phyloP scores from a whole-genome alignment of 2,113 vertebrate genomes.

The Delphinus delphis region DNA sequence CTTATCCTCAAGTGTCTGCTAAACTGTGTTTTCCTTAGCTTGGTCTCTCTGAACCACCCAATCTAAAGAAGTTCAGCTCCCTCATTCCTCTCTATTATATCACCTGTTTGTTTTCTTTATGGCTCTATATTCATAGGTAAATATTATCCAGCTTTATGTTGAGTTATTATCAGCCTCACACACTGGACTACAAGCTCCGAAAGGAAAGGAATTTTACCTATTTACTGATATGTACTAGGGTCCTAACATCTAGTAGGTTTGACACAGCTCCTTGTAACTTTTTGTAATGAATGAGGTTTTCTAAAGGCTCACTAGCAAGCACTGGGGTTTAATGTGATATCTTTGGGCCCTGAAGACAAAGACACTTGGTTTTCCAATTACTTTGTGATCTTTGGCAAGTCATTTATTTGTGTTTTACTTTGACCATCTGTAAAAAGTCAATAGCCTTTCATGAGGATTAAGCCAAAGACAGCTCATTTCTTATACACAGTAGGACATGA shows the following conservation, averaged over 20 bases:
- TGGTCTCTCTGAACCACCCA: not conserved
- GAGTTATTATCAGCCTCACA: not conserved
- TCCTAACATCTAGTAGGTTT: not conserved
- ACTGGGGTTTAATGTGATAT: not conserved
- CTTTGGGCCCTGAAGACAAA: not conserved
- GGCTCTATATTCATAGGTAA: not conserved
- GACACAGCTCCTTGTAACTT: not conserved
- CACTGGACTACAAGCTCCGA: not conserved
- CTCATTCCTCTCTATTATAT: not conserved
- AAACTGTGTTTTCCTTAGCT: not conserved
- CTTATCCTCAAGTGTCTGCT: not conserved
- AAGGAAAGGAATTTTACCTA: not conserved
- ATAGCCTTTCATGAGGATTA: conserved; percentile 1
- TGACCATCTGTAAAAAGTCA: conserved; percentile 26
- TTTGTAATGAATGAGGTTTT: not conserved
- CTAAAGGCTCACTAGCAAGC: not conserved
- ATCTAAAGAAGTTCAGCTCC: not conserved
- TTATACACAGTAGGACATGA: not conserved
- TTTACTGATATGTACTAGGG: not conserved
- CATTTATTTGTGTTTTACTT: conserved; percentile 1
- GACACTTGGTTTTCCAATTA: not conserved
- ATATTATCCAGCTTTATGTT: not conserved
- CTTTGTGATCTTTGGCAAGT: not conserved
- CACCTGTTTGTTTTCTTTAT: not conserved
- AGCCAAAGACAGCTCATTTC: not conserved